These are phyloP conservation scores for Malthinus flaveolus DNA, from an alignment of 2,888 invertebrate genomes.

Conservation along the genomic window DNA sequence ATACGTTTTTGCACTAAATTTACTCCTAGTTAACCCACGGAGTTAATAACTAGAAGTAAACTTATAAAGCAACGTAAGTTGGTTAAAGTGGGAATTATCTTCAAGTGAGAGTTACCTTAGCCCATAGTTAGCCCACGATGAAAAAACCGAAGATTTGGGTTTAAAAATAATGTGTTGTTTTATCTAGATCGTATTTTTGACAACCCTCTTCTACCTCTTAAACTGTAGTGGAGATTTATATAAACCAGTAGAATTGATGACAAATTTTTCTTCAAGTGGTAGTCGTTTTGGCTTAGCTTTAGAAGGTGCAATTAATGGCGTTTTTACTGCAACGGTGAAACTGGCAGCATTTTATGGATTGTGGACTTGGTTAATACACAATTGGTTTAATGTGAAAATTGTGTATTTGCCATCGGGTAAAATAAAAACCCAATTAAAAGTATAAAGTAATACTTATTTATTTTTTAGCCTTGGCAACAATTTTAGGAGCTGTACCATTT, in stretches of 20 bases:
- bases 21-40: no score
- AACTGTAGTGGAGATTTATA: slow-evolving; percentile 85
- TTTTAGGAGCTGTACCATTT: slow-evolving; percentile 94
- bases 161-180: neutral
- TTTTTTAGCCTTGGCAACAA: slow-evolving; percentile 78
- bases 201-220: slow-evolving; percentile 93
- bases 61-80: no score
- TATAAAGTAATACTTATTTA: slow-evolving; percentile 10
- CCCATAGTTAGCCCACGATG: no score
- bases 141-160: no score
- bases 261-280: slow-evolving; percentile 79
- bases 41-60: no score
- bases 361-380: slow-evolving; percentile 98
- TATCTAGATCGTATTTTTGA: slow-evolving; percentile 90
- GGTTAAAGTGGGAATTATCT: no score
- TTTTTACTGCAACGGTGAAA: slow-evolving; percentile 94
- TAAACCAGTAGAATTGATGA: slow-evolving; percentile 89
- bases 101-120: no score
- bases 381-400: slow-evolving; percentile 90
- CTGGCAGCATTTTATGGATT: slow-evolving; percentile 96
- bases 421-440: slow-evolving; percentile 14
- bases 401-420: slow-evolving; percentile 91
- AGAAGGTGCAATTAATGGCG: slow-evolving; percentile 89
- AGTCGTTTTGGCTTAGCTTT: slow-evolving; percentile 78
- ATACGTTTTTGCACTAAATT: no score